These are phyloP conservation scores for Scaptomyza reducta DNA, from an alignment of 2,888 invertebrate genomes.

Conservation along the genomic window DNA sequence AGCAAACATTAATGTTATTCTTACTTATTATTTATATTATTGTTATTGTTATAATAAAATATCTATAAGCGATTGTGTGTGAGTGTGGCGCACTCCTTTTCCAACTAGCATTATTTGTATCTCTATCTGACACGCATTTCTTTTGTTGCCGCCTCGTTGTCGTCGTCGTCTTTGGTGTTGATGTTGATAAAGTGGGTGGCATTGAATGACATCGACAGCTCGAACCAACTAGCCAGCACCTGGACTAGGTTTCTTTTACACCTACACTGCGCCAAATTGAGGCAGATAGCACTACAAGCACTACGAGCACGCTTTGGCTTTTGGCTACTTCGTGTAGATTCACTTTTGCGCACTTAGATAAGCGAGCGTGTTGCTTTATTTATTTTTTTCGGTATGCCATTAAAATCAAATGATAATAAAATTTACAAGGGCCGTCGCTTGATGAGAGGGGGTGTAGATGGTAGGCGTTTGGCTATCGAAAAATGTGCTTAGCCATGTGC, in stretches of 20 bases:
- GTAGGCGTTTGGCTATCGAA: conserved; percentile 2
- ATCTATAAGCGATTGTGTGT: not conserved
- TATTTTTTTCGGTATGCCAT: conserved; percentile 49
- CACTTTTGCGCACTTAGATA: conserved; percentile 71
- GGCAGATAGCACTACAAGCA: not conserved
- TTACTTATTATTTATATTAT: conserved; percentile 20
- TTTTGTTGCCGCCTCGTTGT: conserved; percentile 17
- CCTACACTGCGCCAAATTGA: conserved; percentile 58
- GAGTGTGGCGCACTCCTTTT: conserved; percentile 37
- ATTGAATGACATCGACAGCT: conserved; percentile 58
- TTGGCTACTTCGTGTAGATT: conserved; percentile 1
- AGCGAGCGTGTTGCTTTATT: conserved; percentile 28
- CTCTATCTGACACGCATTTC: conserved; percentile 57
- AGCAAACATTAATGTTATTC: conserved; percentile 56
- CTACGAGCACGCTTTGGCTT: conserved; percentile 3
- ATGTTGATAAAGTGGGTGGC: conserved; percentile 61
- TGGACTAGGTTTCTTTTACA: not conserved
- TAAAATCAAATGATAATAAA: conserved; percentile 55
- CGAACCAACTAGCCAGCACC: not conserved
- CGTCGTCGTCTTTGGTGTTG: conserved; percentile 23
- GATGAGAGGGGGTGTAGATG: conserved; percentile 1
- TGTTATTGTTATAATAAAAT: conserved; percentile 46
- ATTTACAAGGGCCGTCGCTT: not conserved
- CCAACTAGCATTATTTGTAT: conserved; percentile 21
- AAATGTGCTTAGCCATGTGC: conserved; percentile 25